Evolutionary conservation across 2,797 vertebrate genomes (phyloP), one percentile per base, ranked within the genome.

Genomic region (Clarias laeviceps): DNA sequence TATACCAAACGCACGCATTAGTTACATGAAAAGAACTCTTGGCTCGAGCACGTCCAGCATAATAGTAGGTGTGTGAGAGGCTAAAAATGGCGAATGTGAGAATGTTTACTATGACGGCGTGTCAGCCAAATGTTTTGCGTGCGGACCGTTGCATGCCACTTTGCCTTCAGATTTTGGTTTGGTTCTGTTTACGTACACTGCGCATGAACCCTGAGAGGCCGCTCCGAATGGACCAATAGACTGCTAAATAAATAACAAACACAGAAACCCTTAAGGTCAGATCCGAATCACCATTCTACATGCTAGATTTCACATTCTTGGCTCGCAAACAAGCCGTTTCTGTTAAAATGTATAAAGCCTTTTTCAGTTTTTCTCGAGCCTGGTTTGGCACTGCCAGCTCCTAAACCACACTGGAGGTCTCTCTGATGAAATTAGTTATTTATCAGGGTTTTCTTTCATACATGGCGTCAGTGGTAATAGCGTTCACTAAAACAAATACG

Each of bases 201-300:
- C 18, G 17, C 11, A 37, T 76, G 84, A 83, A 72, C 76, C 80
- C 82, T 4, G 65, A 45, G 66, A 73, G 74, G 65, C 76, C 50
- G 50, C 34, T 76, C 81, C 65, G 40, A 70, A 77, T 7, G 34
- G 80, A 78, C 81, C 81, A 79, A 80, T 45, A 40, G 59, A 45
- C 85, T 82, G 69, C 85, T 76, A 65, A 62, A 83, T 83, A 87
- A 84, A 87, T 73, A 87, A 80, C n/a, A 84, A 84, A 84, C 62
- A 72, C 65, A 80, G 74, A n/a, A 62, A 76, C 64, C 32, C 78
- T 80, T 74, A 57, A 84, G 86, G 65, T 76, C 56, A 76, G 73
- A 78, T 32, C 59, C 11, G 65, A 78, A 85, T 78, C 68, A 32
- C 65, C 57, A 69, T 77, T 83, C 37, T 88, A 32, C 65, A 86